A percentile compares a stretch with the other conserved stretches of the same genome.
Conservation (phyloP, 2,888 invertebrate genomes). For the Ceriagrion tenellum region DNA sequence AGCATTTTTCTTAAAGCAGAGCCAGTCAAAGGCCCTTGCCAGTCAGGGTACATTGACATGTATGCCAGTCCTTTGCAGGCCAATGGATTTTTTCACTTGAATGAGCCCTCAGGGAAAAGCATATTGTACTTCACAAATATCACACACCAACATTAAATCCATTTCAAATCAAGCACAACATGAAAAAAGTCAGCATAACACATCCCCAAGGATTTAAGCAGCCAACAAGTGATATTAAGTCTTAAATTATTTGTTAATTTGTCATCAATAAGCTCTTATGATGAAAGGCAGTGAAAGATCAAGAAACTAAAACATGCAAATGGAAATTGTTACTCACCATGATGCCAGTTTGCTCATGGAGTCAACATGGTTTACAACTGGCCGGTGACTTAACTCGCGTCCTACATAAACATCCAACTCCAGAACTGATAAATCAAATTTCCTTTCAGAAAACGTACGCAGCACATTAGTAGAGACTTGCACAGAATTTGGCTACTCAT, state of each 20-base stretch:
- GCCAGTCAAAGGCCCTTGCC: too few species aligned
- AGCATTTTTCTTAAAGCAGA: too few species aligned
- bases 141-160: not conserved
- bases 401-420: not conserved
- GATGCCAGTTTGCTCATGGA: not conserved
- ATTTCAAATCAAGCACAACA: not conserved
- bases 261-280: not conserved
- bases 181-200: not conserved
- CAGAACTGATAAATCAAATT: not conserved
- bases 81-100: too few species aligned
- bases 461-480: not conserved
- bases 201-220: not conserved
- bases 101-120: too few species aligned
- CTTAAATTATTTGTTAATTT: not conserved
- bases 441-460: not conserved
- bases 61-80: too few species aligned
- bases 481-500: not conserved
- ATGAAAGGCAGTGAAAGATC: not conserved
- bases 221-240: not conserved
- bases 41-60: too few species aligned
- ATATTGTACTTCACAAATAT: not conserved
- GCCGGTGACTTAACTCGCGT: not conserved
- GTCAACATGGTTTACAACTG: not conserved
- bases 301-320: not conserved
- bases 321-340: slow-evolving; percentile 4